phyloP scores from a whole-genome alignment of 92 coral and sea anemone species.

The Zoanthus gigantus region DNA sequence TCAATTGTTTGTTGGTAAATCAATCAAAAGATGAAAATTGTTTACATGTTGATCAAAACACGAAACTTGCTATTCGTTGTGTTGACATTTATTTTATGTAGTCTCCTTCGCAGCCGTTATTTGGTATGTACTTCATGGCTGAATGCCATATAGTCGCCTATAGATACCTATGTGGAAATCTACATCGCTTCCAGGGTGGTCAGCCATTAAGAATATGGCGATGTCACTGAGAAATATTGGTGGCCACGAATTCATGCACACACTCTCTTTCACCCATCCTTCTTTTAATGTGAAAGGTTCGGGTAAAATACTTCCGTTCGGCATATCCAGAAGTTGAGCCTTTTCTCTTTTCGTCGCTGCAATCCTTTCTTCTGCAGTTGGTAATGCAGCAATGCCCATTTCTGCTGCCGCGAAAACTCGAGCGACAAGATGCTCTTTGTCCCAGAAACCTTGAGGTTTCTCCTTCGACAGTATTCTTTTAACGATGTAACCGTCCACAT shows the following conservation, averaged over 20 bases:
- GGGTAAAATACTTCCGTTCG: slow-evolving; percentile 33
- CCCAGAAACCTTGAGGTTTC: slow-evolving; percentile 18
- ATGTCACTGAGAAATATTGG: slow-evolving; percentile 54
- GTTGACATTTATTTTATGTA: too few relatives aligned
- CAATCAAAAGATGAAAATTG: too few relatives aligned
- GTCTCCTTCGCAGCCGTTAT: too few relatives aligned
- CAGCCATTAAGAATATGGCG: slow-evolving; percentile 18
- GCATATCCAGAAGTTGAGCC: slow-evolving; percentile 7
- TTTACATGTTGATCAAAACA: too few relatives aligned
- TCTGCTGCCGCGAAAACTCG: slow-evolving; percentile 6
- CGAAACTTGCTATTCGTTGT: too few relatives aligned
- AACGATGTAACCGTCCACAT: slow-evolving; percentile 9
- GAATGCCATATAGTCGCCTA: too few relatives aligned
- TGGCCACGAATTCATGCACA: slow-evolving; percentile 57
- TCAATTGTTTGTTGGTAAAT: too few relatives aligned
- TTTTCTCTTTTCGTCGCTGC: slow-evolving; percentile 14
- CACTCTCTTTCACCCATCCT: slow-evolving; percentile 55
- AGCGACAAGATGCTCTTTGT: slow-evolving; percentile 16
- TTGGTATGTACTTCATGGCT: too few relatives aligned
- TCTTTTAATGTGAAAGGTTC: slow-evolving; percentile 57
- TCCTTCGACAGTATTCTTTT: slow-evolving; percentile 3
- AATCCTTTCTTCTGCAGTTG: slow-evolving; percentile 25
- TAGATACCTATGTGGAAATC: neutral
- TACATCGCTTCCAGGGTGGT: slow-evolving; percentile 36
- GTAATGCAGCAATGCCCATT: slow-evolving; percentile 13